Evolutionary conservation across 1,140 invertebrate species (phyloP).

Genomic region (Bombus terrestris): DNA sequence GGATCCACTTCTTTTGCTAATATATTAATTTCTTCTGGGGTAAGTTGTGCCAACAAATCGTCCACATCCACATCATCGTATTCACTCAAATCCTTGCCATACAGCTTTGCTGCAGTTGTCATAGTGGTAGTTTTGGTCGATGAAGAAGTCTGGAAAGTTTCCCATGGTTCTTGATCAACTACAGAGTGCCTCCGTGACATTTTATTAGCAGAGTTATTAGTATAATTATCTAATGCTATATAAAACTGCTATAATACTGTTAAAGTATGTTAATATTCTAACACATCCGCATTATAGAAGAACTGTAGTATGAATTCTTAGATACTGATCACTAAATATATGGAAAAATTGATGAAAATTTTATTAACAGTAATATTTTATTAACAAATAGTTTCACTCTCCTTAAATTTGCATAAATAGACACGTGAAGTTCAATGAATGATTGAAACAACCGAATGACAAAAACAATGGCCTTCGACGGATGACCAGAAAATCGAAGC

Average conservation of each 20-base stretch:
- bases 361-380: neutral
- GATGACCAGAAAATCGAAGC: neutral
- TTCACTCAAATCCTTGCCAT: slow-evolving; percentile 95
- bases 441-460: neutral
- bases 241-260: neutral
- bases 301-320: neutral
- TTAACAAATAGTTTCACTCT: slow-evolving; percentile 21
- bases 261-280: slow-evolving; percentile 10
- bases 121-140: slow-evolving; percentile 93
- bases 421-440: neutral
- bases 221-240: neutral
- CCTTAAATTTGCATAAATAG: neutral
- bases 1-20: slow-evolving; percentile 99
- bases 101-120: slow-evolving; percentile 94
- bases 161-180: slow-evolving; percentile 63
- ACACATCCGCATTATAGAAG: neutral
- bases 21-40: slow-evolving; percentile 97
- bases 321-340: no score
- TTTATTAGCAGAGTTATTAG: slow-evolving; percentile 17
- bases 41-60: slow-evolving; percentile 95
- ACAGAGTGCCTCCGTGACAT: slow-evolving; percentile 63
- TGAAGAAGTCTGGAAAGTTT: slow-evolving; percentile 89
- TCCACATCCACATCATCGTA: slow-evolving; percentile 99
- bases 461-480: neutral
- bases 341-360: neutral